Conservation (phyloP, 1,140 invertebrate species). For the Heliconius hermathena region DNA sequence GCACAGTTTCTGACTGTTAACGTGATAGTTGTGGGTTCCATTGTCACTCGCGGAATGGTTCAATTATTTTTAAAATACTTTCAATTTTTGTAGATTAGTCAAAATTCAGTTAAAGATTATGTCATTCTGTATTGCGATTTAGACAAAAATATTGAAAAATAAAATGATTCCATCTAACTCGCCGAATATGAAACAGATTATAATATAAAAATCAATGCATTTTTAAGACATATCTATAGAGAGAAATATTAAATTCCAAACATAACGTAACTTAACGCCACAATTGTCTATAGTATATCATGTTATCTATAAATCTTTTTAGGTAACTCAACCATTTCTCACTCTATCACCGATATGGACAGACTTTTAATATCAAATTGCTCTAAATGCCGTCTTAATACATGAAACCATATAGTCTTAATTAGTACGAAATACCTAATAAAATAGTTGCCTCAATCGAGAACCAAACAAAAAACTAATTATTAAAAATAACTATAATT, state of each 20-base stretch:
- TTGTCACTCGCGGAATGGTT: background rate
- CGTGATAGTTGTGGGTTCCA: background rate
- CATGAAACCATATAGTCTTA: background rate
- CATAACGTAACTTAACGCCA: no score
- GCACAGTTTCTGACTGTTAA: background rate
- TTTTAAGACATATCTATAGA: no score
- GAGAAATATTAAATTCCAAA: no score
- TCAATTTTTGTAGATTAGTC: no score
- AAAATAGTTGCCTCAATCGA: background rate
- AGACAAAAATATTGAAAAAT: no score
- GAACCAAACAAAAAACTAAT: background rate
- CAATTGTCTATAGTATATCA: no score
- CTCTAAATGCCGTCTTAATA: background rate
- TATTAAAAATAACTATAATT: background rate
- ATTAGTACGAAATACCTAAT: background rate
- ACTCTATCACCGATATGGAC: background rate
- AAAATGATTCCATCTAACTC: no score
- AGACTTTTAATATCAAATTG: background rate
- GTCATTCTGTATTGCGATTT: no score
- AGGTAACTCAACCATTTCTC: background rate
- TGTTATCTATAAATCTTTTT: background rate
- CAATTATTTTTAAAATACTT: no score
- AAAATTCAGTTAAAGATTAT: no score
- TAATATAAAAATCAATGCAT: no score
- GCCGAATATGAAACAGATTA: no score